phyloP scores from a whole-genome alignment of 2,888 invertebrate genomes.

The Poecilobothrus nobilitatus region DNA sequence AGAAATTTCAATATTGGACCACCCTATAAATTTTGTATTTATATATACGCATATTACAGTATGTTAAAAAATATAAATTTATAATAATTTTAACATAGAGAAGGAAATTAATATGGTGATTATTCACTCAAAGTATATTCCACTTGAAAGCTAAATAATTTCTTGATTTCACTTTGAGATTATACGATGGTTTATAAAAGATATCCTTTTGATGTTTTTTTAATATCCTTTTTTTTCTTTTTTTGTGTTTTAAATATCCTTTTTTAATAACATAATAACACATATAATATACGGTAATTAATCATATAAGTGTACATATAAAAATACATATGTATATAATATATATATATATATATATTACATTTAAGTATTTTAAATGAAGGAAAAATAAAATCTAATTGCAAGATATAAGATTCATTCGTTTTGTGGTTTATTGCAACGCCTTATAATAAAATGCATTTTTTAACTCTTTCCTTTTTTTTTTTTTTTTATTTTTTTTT shows the following conservation, averaged over 20 bases:
- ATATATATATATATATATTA: not conserved
- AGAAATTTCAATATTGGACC: no score
- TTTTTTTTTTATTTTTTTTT: no score
- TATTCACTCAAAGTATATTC: conserved; percentile 2
- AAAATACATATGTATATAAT: not conserved
- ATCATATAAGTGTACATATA: not conserved
- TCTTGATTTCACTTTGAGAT: conserved; percentile 1
- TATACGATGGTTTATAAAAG: not conserved
- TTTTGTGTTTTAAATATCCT: no score
- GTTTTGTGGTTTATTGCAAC: not conserved
- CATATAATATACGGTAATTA: no score
- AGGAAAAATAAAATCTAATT: not conserved
- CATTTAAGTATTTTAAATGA: no score
- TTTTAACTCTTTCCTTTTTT: not conserved
- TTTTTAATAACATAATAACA: no score
- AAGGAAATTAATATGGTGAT: conserved; percentile 5
- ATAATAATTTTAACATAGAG: no score
- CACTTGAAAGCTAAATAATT: not conserved
- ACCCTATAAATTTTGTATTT: no score
- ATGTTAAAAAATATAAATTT: no score
- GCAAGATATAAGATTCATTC: not conserved
- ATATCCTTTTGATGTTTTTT: conserved; percentile 3
- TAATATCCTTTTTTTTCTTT: no score
- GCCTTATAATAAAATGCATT: not conserved
- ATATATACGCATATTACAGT: no score